Evolutionary conservation across 2,113 vertebrate species (phyloP), one percentile per base, ranked within the genome.

Genomic region (Oryzias celebensis): DNA sequence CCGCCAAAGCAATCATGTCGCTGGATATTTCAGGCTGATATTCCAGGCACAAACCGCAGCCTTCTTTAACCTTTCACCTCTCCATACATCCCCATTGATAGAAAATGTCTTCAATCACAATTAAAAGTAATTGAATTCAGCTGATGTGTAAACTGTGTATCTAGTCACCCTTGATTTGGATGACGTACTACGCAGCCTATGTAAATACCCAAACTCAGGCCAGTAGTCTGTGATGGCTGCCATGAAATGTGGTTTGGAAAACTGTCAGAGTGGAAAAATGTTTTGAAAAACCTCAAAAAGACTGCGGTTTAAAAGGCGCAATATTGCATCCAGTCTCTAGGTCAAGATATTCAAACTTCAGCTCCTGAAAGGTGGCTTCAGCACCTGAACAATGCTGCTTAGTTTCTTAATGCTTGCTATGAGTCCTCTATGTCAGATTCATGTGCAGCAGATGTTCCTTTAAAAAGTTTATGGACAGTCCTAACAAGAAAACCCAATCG

Each of bases 211-310:
- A 22, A 50, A 61, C 58, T 57, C 23, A 20, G 47, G 56, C 68
- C 43, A 64, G 61, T 45, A 42, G 67, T 65, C 62, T 77, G 43
- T 68, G 46, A 41, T 1, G 7, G 42, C 26, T 26, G 78, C 78
- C 81, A 86, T 75, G 50, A 68, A 58, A 54, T 82, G 60, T 68
- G 58, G 51, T 79, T 53, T 52, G 64, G 51, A 58, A 81, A 83
- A 67, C 43, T 62, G 62, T n/a, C 6, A 14, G 55, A 58, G 63
- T 42, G 50, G 77, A 65, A 68, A 56, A 77, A 77, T 70, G 42
- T 45, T 50, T 65, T 53, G 41, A 73, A 73, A 71, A 75, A 73
- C 62, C 65, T 75, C 47, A 63, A 48, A 49, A 44, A 60, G 24
- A 52, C 36, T 14, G 44, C 17, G 45, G 55, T 55, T 67, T 52